phyloP scores from a whole-genome alignment of 1,140 invertebrate species.

The Lepidostoma basale region DNA sequence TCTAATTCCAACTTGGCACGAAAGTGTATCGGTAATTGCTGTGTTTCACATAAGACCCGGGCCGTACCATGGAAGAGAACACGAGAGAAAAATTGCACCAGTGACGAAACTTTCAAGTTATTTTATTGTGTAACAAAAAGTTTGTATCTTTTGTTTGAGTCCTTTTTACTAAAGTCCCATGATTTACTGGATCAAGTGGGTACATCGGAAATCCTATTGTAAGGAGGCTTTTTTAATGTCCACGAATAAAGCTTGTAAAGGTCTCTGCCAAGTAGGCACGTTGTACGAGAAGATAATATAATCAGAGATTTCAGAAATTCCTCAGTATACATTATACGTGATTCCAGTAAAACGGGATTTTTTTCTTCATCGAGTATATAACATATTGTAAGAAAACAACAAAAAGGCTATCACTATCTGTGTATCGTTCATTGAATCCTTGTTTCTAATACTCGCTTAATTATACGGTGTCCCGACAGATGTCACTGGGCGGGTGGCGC shows the following conservation, averaged over 20 bases:
- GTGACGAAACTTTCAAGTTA: background rate
- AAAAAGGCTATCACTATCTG: too few relatives aligned
- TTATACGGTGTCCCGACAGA: slow-evolving; percentile 10
- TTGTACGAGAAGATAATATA: too few relatives aligned
- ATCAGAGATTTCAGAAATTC: too few relatives aligned
- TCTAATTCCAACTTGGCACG: slow-evolving; percentile 63
- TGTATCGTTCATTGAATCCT: too few relatives aligned
- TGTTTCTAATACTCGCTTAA: slow-evolving; percentile 3
- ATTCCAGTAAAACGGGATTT: too few relatives aligned
- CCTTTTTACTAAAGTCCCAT: slow-evolving; percentile 5
- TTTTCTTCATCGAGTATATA: too few relatives aligned
- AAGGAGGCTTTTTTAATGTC: slow-evolving; percentile 43
- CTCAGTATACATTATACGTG: too few relatives aligned
- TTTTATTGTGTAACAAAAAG: background rate
- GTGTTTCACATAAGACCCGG: slow-evolving; percentile 27
- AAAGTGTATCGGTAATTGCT: slow-evolving; percentile 52
- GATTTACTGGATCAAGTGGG: too few relatives aligned
- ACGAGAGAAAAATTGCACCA: background rate
- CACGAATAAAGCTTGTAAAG: too few relatives aligned
- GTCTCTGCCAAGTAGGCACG: too few relatives aligned
- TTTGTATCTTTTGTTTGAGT: background rate
- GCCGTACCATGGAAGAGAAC: background rate
- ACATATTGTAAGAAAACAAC: too few relatives aligned
- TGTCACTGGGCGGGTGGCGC: background rate
- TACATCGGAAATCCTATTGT: too few relatives aligned